Percentiles rank a stretch among this genome's conserved stretches.
These are phyloP conservation scores for Eupithecia subumbrata DNA, from an alignment of 2,888 invertebrate genomes.

Conservation along the genomic window DNA sequence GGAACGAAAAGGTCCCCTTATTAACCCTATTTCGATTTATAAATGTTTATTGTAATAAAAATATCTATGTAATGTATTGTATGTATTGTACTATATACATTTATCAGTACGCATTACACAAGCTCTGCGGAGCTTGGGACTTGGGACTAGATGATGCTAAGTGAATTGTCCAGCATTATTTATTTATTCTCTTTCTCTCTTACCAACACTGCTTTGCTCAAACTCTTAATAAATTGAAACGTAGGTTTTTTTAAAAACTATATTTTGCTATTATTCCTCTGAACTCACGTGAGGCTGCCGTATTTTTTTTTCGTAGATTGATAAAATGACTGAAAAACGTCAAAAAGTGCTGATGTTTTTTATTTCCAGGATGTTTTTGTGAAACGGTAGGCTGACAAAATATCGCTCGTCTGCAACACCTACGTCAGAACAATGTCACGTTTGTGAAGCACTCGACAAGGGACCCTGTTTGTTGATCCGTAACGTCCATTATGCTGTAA, in stretches of 20 bases:
- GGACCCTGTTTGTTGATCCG: conserved; percentile 12
- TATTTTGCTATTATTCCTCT: no score
- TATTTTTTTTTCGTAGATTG: neutral
- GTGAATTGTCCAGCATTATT: no score
- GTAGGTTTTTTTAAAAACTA: no score
- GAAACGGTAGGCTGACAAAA: neutral
- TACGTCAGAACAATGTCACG: conserved; percentile 9
- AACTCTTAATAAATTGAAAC: neutral
- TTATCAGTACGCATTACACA: no score
- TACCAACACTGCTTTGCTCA: neutral
- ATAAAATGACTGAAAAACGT: neutral
- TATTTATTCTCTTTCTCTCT: neutral
- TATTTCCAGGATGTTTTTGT: neutral
- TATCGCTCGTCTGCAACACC: neutral
- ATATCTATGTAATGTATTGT: no score
- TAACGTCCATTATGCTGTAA: conserved; percentile 17
- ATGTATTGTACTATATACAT: no score
- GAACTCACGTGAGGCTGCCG: no score
- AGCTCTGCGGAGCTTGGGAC: no score
- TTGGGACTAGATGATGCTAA: no score
- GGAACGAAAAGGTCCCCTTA: no score
- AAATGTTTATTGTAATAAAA: no score
- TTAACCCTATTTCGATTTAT: no score
- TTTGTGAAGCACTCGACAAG: conserved; percentile 5
- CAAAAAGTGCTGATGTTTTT: neutral